Percentiles rank a stretch among this genome's conserved stretches.
phyloP scores from a whole-genome alignment of 1,140 invertebrate species.

The Pantala flavescens region DNA sequence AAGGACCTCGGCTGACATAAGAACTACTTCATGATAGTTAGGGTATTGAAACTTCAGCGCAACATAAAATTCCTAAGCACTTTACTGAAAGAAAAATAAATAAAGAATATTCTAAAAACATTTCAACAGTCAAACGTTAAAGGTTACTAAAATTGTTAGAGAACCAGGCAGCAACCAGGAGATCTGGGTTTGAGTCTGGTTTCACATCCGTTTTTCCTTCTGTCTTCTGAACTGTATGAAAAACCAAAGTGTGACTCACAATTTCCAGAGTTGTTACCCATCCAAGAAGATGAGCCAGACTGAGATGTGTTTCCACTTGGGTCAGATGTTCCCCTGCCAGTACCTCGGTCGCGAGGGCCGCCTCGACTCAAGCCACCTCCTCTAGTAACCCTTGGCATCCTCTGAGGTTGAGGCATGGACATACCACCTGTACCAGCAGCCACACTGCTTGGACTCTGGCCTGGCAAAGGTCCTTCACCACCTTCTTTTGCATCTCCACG shows the following conservation, averaged over 20 bases:
- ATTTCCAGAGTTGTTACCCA: not conserved
- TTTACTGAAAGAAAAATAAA: too few relatives aligned
- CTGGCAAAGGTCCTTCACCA: not conserved
- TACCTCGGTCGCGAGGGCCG: not conserved
- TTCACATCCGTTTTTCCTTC: too few relatives aligned
- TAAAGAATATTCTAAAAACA: too few relatives aligned
- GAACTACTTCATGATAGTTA: too few relatives aligned
- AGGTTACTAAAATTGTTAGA: too few relatives aligned
- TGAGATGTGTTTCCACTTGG: not conserved
- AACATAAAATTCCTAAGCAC: too few relatives aligned
- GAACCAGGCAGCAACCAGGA: too few relatives aligned
- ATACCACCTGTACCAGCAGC: not conserved
- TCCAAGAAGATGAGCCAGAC: not conserved
- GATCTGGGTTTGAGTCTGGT: too few relatives aligned
- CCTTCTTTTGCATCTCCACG: not conserved
- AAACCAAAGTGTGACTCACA: not conserved
- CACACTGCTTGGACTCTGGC: not conserved
- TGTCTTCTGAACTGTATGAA: too few relatives aligned
- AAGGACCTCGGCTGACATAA: too few relatives aligned
- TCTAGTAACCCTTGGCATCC: not conserved
- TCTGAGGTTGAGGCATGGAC: not conserved
- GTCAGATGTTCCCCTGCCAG: not conserved
- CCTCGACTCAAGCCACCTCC: not conserved
- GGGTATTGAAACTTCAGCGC: too few relatives aligned
- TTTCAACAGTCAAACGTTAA: too few relatives aligned